These are phyloP conservation scores for Cryptophagus acutangulus DNA, from an alignment of 2,888 invertebrate species.

Conservation along the genomic window DNA sequence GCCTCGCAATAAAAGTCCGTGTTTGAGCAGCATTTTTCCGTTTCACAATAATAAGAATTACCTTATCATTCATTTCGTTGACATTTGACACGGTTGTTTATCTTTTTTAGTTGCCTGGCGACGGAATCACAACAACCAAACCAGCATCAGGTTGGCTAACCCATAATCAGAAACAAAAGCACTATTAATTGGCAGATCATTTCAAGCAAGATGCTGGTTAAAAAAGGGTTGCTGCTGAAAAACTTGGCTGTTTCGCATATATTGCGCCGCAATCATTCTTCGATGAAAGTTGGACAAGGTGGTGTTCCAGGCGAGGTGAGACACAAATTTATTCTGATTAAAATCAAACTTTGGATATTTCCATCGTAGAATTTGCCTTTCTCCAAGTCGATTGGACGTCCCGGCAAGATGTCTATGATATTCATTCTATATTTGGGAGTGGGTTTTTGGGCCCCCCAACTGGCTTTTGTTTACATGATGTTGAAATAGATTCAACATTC, in stretches of 20 bases:
- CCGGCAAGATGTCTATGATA: slow-evolving; percentile 60
- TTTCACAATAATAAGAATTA: no score
- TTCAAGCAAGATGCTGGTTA: slow-evolving; percentile 1
- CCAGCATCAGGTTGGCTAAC: no score
- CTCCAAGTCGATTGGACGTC: slow-evolving; percentile 54
- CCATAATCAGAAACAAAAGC: no score
- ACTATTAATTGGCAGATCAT: no score
- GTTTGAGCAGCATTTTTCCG: no score
- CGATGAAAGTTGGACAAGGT: slow-evolving; percentile 31
- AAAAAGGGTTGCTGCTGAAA: background rate
- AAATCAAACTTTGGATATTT: no score
- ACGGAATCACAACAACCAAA: no score
- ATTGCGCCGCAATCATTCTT: no score
- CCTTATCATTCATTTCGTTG: no score
- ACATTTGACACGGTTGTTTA: no score
- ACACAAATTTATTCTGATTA: slow-evolving; percentile 13
- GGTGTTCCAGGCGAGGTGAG: slow-evolving; percentile 49
- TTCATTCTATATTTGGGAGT: slow-evolving; percentile 67
- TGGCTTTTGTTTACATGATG: slow-evolving; percentile 69
- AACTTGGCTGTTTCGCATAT: background rate
- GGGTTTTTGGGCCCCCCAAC: slow-evolving; percentile 66
- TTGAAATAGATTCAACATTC: slow-evolving; percentile 63
- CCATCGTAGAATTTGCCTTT: slow-evolving; percentile 72
- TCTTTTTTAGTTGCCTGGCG: no score
- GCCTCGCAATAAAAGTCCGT: no score